These are phyloP conservation scores for Holotrichia oblita DNA, from an alignment of 1,140 invertebrate genomes.

Conservation along the genomic window DNA sequence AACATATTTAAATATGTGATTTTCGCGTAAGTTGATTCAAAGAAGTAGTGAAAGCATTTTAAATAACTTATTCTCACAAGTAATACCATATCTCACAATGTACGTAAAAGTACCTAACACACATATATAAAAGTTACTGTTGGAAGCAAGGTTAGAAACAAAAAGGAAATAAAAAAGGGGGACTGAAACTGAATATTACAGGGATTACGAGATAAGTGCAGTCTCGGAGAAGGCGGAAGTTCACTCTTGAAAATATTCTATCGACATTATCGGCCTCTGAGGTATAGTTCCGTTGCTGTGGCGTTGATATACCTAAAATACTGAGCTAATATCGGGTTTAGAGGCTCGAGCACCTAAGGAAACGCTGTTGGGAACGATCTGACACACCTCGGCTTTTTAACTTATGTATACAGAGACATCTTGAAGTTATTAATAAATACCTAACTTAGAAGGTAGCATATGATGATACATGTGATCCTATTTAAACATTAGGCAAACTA, in stretches of 20 bases:
- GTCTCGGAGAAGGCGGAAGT: background rate
- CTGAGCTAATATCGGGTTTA: conserved; percentile 42
- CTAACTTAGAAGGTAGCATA: background rate
- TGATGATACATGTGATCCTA: background rate
- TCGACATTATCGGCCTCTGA: conserved; percentile 43
- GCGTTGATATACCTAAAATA: conserved; percentile 48
- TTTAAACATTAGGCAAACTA: background rate
- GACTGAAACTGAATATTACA: conserved; percentile 13
- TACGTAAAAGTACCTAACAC: too few relatives aligned
- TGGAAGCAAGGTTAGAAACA: background rate
- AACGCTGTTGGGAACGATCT: conserved; percentile 41
- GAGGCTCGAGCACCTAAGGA: conserved; percentile 28
- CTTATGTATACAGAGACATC: background rate
- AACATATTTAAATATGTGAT: too few relatives aligned
- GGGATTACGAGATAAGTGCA: conserved; percentile 16
- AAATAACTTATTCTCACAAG: too few relatives aligned
- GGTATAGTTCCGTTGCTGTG: conserved; percentile 39
- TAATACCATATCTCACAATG: too few relatives aligned
- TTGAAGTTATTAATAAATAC: background rate
- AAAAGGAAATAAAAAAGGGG: background rate
- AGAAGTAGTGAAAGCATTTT: too few relatives aligned
- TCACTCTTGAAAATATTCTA: conserved; percentile 40
- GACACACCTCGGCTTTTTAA: conserved; percentile 22
- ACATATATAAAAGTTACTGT: too few relatives aligned
- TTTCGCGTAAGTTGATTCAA: too few relatives aligned